Conservation (phyloP, 2,888 invertebrate species). For the Zygothrica quintamaculata region DNA sequence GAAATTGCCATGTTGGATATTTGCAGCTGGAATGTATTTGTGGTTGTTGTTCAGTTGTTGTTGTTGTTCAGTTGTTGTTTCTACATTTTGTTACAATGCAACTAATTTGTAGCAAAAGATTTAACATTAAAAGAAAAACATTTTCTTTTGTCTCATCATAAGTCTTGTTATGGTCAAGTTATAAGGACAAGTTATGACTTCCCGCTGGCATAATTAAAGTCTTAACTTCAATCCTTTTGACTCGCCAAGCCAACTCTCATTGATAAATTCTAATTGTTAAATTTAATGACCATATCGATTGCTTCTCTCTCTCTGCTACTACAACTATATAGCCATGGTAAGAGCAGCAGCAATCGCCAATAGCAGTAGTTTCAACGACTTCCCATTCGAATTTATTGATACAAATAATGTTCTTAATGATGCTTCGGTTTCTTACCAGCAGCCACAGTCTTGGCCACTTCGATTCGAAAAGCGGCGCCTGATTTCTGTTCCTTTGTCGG, state of each 20-base stretch:
- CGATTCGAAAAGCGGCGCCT: constrained; percentile 61
- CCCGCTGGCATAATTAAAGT: constrained; percentile 71
- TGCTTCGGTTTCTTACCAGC: constrained; percentile 57
- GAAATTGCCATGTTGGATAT: constrained; percentile 80
- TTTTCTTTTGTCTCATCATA: constrained; percentile 23
- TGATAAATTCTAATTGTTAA: constrained; percentile 83
- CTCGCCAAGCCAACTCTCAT: constrained; percentile 57
- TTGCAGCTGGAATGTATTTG: constrained; percentile 51
- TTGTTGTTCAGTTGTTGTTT: constrained; percentile 23
- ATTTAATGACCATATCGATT: constrained; percentile 83
- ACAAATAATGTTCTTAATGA: constrained; percentile 84
- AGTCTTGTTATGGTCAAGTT: constrained; percentile 25
- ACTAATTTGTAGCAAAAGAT: constrained; percentile 75
- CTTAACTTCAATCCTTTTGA: constrained; percentile 27
- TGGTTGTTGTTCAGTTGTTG: constrained; percentile 25
- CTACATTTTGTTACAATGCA: constrained; percentile 47
- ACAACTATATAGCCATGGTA: constrained; percentile 28
- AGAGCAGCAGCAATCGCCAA: constrained; percentile 24
- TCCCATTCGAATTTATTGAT: constrained; percentile 82
- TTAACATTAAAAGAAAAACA: constrained; percentile 36
- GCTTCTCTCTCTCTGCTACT: constrained; percentile 42
- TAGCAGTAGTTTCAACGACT: constrained; percentile 42
- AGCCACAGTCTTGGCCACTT: constrained; percentile 29
- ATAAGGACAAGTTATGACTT: constrained; percentile 66
- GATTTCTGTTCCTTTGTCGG: constrained; percentile 73